Percentiles rank a stretch among this genome's conserved stretches.
These are phyloP conservation scores for Epiblema foenella DNA, from an alignment of 2,888 invertebrate genomes.

Conservation along the genomic window DNA sequence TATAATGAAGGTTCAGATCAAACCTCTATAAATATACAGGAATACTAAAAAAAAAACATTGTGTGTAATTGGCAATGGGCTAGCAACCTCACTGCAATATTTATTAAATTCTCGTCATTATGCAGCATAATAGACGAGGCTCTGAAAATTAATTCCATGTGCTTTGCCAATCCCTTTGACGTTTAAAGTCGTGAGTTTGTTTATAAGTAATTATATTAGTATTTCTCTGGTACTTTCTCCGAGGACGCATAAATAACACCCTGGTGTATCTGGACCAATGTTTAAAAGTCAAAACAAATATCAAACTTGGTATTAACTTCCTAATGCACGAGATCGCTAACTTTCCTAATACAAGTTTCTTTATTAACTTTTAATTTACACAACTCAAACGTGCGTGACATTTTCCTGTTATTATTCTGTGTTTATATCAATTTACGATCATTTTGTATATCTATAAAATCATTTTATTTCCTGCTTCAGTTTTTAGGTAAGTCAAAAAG, in stretches of 20 bases:
- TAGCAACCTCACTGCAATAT: no score
- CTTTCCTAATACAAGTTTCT: conserved; percentile 26
- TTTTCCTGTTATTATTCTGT: not conserved
- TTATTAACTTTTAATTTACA: conserved; percentile 13
- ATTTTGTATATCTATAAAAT: not conserved
- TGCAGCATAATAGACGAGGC: no score
- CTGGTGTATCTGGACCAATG: not conserved
- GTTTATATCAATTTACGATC: not conserved
- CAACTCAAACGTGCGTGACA: not conserved
- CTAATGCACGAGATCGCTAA: conserved; percentile 7
- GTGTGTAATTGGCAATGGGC: no score
- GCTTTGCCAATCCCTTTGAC: no score
- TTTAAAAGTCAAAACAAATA: conserved; percentile 13
- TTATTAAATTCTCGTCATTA: no score
- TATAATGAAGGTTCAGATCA: no score
- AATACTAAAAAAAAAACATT: no score
- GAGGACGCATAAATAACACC: not conserved
- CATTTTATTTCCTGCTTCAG: not conserved
- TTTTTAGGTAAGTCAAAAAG: not conserved
- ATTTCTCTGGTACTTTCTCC: no score
- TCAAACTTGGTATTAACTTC: conserved; percentile 15
- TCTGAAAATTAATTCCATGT: no score
- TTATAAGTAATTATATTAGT: no score
- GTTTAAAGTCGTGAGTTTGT: no score
- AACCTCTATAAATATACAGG: no score